These are phyloP conservation scores for Lates japonicus DNA, from an alignment of 2,797 vertebrate species.

Conservation along the genomic window DNA sequence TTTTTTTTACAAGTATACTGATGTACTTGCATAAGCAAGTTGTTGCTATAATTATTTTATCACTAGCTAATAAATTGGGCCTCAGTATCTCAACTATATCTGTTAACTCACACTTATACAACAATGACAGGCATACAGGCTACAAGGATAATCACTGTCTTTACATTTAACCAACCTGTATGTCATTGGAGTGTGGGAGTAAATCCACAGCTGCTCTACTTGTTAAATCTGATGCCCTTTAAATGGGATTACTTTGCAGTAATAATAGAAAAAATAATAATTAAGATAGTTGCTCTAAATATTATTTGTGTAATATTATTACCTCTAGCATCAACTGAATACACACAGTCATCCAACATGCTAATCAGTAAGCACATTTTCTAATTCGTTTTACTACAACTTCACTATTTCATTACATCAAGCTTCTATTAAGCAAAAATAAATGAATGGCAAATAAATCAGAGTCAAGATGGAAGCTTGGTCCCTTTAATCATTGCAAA, in stretches of 20 bases:
- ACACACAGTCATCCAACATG: constrained; percentile 19
- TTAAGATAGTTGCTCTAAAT: background rate
- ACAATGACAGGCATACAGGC: background rate
- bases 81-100: constrained; percentile 5
- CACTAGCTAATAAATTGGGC: background rate
- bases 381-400: constrained; percentile 21
- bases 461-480: constrained; percentile 11
- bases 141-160: background rate
- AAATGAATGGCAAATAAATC: constrained; percentile 51
- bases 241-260: constrained; percentile 10
- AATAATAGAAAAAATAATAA: background rate
- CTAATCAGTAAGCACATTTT: constrained; percentile 19
- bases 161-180: constrained; percentile 1
- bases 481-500: constrained; percentile 54
- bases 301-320: constrained; percentile 18
- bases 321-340: constrained; percentile 15
- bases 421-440: constrained; percentile 44
- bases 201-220: background rate
- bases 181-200: background rate
- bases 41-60: background rate
- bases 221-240: background rate
- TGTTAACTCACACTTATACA: constrained; percentile 4
- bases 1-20: too few relatives aligned
- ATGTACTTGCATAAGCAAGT: background rate
- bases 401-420: constrained; percentile 50